phyloP scores from a whole-genome alignment of 2,797 vertebrate genomes.

The Labroides dimidiatus region DNA sequence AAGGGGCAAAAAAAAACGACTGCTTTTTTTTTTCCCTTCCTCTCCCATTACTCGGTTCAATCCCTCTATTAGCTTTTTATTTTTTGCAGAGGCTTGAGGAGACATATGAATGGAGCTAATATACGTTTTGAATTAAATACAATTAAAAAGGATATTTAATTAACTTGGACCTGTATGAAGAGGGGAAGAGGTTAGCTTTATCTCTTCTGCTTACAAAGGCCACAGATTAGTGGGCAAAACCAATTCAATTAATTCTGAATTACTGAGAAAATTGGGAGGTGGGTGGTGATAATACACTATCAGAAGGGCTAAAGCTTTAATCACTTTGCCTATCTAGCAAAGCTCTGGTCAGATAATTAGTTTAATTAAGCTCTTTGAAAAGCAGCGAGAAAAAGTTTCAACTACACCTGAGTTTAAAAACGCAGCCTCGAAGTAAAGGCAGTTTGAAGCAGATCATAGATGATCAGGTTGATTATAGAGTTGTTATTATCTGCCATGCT shows the following conservation, averaged over 20 bases:
- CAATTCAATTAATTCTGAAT: slow-evolving; percentile 97
- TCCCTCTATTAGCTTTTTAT: slow-evolving; percentile 68
- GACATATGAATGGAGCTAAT: slow-evolving; percentile 89
- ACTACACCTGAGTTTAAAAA: slow-evolving; percentile 75
- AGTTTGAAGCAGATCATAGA: too few relatives aligned
- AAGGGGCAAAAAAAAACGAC: slow-evolving; percentile 78
- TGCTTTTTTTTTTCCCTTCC: slow-evolving; percentile 72
- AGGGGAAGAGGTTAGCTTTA: slow-evolving; percentile 87
- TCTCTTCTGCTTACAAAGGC: slow-evolving; percentile 91
- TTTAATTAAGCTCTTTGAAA: slow-evolving; percentile 85
- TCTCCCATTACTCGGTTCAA: slow-evolving; percentile 70
- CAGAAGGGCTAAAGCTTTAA: slow-evolving; percentile 77
- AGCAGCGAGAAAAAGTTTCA: slow-evolving; percentile 61
- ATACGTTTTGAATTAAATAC: slow-evolving; percentile 92
- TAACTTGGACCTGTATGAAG: slow-evolving; percentile 93
- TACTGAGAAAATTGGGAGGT: slow-evolving; percentile 90
- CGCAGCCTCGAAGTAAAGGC: slow-evolving; percentile 33
- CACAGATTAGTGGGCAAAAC: slow-evolving; percentile 91
- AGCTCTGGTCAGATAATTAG: slow-evolving; percentile 84
- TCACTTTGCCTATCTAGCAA: slow-evolving; percentile 76
- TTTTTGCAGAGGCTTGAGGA: slow-evolving; percentile 82
- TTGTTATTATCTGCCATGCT: neutral
- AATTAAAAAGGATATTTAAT: slow-evolving; percentile 97
- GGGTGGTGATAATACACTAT: slow-evolving; percentile 87
- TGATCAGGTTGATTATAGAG: neutral